Base-by-base conservation (phyloP, 2,888 invertebrate species). In the Pammene aurita region DNA sequence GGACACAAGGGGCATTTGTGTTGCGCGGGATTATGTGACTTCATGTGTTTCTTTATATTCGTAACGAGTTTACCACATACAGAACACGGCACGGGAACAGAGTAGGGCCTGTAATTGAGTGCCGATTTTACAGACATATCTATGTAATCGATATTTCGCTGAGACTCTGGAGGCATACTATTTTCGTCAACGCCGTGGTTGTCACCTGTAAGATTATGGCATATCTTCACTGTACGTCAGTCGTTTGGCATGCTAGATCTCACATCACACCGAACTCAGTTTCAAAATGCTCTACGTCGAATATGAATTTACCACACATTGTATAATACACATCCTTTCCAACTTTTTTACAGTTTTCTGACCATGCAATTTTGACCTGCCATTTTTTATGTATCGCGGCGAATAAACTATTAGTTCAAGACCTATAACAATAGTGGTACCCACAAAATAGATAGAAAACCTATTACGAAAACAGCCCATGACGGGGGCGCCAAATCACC, bases 11-110 rank as follows among this genome's bases (percentile, higher is more conserved):
- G 94, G 76, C 95, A 95, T 78, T 93, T 93, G 81, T 94, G 94
- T 77, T 93, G 93, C 77, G 94, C 94, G 14, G 94, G 94, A 74
- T 93, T 93, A 82, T 95, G 95, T 44, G 94, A 94, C 82, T 94
- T 94, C 85, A 94, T 89, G 80, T 95, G 95, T 80, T 95, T 95
- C 93, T 95, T 95, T 78, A 94, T 89, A 86, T 95, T 95, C 80
- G 93, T 94, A 75, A 95, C 95, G 72, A 93, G 91, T 88, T 95
- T 95, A 72, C 94, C 94, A 86, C 95, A 95, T 75, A 94, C 83
- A 73, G 88, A 90, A 88, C 95, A 95, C 75, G 93, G 88, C 84
- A 93, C 94, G 76, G 94, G 88, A 73, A 84, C 84, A 74, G 73
- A 79, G 73, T 83, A 80, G 13, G 84, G 82, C 78, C 83, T 86